phyloP scores from a whole-genome alignment of 2,888 invertebrate genomes.

The Drosophila robusta region DNA sequence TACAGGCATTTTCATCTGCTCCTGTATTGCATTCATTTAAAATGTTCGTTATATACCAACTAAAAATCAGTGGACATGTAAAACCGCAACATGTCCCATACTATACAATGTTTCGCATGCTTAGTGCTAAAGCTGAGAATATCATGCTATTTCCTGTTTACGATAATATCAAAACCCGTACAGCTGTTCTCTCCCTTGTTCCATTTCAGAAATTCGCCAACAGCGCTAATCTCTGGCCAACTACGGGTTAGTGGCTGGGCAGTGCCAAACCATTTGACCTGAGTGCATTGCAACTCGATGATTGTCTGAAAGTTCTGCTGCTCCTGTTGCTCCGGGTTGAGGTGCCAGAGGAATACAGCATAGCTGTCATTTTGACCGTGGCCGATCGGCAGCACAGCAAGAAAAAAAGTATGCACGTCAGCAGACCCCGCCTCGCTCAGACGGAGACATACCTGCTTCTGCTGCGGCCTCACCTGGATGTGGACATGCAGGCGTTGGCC shows the following conservation, averaged over 20 bases:
- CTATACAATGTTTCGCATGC: too few species aligned
- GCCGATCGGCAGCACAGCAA: constrained; percentile 69
- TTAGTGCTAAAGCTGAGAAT: not conserved
- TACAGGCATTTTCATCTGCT: not conserved
- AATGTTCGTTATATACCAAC: constrained; percentile 1
- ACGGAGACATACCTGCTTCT: constrained; percentile 71
- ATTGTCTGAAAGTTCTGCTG: constrained; percentile 73
- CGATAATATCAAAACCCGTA: constrained; percentile 73
- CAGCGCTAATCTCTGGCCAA: constrained; percentile 75
- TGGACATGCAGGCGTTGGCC: constrained; percentile 69
- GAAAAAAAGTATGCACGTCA: constrained; percentile 72
- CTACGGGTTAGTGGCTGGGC: constrained; percentile 78
- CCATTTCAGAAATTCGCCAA: constrained; percentile 71
- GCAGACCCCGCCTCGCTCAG: constrained; percentile 31
- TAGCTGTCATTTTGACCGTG: constrained; percentile 11
- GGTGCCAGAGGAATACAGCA: constrained; percentile 82
- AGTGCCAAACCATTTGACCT: constrained; percentile 80
- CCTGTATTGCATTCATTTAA: not conserved
- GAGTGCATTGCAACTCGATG: constrained; percentile 77
- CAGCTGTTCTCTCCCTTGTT: constrained; percentile 29
- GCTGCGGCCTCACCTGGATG: constrained; percentile 55
- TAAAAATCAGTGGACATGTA: constrained; percentile 9
- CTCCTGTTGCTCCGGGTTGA: constrained; percentile 27
- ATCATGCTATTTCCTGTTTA: constrained; percentile 71
- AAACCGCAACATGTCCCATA: too few species aligned